Evolutionary conservation across 2,888 invertebrate species (phyloP).

Genomic region (Drosophila subquinaria): DNA sequence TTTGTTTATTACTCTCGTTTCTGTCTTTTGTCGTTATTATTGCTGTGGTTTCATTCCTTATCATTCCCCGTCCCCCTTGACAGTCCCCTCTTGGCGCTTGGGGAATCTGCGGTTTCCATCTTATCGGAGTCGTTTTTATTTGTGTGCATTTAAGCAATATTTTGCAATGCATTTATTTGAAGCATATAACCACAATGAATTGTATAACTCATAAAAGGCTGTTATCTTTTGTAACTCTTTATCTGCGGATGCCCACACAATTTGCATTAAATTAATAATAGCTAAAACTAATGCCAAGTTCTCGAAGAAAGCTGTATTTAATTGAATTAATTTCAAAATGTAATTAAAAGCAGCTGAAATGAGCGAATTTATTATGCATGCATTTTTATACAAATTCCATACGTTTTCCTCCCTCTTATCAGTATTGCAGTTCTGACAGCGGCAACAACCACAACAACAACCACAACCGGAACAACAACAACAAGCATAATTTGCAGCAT

Average conservation of each 20-base stretch:
- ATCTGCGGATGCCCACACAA: slow-evolving; percentile 10
- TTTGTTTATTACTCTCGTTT: not conserved
- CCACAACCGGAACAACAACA: slow-evolving; percentile 36
- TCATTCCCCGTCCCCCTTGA: not conserved
- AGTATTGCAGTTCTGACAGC: slow-evolving; percentile 57
- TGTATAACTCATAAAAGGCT: not conserved
- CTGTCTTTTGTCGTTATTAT: slow-evolving; percentile 4
- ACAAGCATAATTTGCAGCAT: slow-evolving; percentile 29
- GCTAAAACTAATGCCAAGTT: not conserved
- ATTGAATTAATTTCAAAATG: slow-evolving; percentile 30
- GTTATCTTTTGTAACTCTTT: slow-evolving; percentile 13
- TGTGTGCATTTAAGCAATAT: slow-evolving; percentile 29
- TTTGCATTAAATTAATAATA: slow-evolving; percentile 3
- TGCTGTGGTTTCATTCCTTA: slow-evolving; percentile 18
- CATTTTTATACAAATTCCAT: slow-evolving; percentile 40
- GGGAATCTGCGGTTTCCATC: slow-evolving; percentile 33
- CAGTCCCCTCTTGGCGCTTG: not conserved
- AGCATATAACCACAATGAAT: slow-evolving; percentile 29
- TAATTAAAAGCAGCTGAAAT: slow-evolving; percentile 42
- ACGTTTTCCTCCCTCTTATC: slow-evolving; percentile 1
- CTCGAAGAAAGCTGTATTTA: slow-evolving; percentile 2
- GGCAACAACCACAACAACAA: slow-evolving; percentile 29
- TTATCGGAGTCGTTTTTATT: slow-evolving; percentile 27
- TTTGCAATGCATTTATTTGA: slow-evolving; percentile 35
- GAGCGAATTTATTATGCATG: slow-evolving; percentile 27